A percentile compares a stretch with the other conserved stretches of the same genome.
These are phyloP conservation scores for Rhysida immarginata DNA, from an alignment of 1,140 invertebrate species.

Conservation along the genomic window DNA sequence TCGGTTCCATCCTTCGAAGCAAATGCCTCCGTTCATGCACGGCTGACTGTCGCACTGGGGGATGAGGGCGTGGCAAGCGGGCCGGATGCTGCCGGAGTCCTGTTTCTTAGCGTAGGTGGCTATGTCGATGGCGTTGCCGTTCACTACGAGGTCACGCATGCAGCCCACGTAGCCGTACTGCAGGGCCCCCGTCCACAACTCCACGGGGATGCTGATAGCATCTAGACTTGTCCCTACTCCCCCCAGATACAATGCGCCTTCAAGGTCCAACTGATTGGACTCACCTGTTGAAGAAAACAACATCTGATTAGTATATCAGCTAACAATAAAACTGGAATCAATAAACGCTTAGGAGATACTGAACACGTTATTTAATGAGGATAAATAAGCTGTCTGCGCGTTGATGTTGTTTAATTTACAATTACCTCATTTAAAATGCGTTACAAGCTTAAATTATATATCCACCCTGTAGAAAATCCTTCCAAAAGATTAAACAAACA, in stretches of 20 bases:
- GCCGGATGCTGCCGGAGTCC: slow-evolving; percentile 74
- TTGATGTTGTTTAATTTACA: too few species aligned
- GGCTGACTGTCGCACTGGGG: slow-evolving; percentile 67
- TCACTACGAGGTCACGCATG: slow-evolving; percentile 78
- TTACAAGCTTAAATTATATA: too few species aligned
- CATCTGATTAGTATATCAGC: too few species aligned
- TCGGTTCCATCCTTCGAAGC: slow-evolving; percentile 88
- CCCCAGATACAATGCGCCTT: slow-evolving; percentile 77
- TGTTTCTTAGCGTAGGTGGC: slow-evolving; percentile 74
- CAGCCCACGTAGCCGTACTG: slow-evolving; percentile 89
- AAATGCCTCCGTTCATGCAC: slow-evolving; percentile 79
- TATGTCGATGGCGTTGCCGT: slow-evolving; percentile 82
- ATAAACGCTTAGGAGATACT: too few species aligned
- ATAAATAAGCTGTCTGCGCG: too few species aligned
- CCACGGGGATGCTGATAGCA: slow-evolving; percentile 52
- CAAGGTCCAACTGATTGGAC: slow-evolving; percentile 69
- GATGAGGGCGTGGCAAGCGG: slow-evolving; percentile 62
- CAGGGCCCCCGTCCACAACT: slow-evolving; percentile 78
- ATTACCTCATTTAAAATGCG: too few species aligned
- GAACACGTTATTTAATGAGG: too few species aligned
- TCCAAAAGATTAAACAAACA: too few species aligned
- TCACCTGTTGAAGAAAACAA: slow-evolving; percentile 51
- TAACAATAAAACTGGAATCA: too few species aligned
- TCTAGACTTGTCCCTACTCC: slow-evolving; percentile 44
- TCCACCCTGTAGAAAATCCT: too few species aligned